Evolutionary conservation across 2,113 vertebrate genomes (phyloP), one percentile per base, ranked within the genome.

Genomic region (Brienomyrus longianalis): DNA sequence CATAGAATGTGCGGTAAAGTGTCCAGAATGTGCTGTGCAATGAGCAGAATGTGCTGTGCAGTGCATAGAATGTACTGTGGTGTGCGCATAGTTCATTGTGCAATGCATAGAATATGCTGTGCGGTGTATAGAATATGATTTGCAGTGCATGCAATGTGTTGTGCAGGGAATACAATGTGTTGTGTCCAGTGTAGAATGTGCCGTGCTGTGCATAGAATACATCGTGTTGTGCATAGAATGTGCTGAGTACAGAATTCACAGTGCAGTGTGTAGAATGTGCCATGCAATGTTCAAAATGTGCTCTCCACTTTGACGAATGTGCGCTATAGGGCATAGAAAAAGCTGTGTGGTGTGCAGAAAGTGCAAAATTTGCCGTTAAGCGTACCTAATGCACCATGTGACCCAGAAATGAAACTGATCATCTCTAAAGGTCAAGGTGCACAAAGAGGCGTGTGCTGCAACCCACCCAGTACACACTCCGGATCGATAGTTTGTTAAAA

Each of bases 401-500:
- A 50, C 43, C 43, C 83, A n/a, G 83, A 45, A 48, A 31, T 86
- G 83, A 51, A 86, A 27, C 45, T 50, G 45, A n/a, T 80, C 74
- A 80, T 80, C 74, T 80, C 74, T 19, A 80, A 43, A 80, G 74
- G 74, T 80, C 74, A 80, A 43, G 74, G 74, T 50, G 27, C 51
- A 87, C 85, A 87, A 35, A 87, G 50, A n/a, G 31, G 85, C 2
- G 8, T 84, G 23, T 84, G 39, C 21, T 84, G 35, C 43, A 84
- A 23, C 45, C 21, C 77, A 6, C 77, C 77, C 83, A 45, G 21
- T 17, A 45, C 17, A 84, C 43, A 45, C 39, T 48, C 94, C 93
- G 94, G 94, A 96, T 96, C 95, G 95, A 96, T 96, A 95, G 94
- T 95, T 89, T 95, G 94, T 95, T 96, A 95, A 96, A 96, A 96